Evolutionary conservation across 2,888 invertebrate genomes (phyloP).

Genomic region (Harmothoe impar): DNA sequence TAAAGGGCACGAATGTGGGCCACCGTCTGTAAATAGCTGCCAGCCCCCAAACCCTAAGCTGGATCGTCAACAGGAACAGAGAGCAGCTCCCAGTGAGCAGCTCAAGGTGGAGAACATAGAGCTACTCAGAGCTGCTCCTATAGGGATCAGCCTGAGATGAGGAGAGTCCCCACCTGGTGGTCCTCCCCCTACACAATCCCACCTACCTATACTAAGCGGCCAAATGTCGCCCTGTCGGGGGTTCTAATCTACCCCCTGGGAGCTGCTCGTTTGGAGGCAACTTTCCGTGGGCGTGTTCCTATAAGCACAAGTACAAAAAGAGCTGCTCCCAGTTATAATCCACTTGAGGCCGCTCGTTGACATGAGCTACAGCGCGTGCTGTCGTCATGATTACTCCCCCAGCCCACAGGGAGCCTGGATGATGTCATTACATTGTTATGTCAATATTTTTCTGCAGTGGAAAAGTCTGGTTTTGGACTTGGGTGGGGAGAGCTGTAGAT

Average conservation of each 20-base stretch:
- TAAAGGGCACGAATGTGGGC: too few relatives aligned
- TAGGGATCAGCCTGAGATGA: not conserved
- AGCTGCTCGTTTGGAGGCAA: not conserved
- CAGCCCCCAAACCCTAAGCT: too few relatives aligned
- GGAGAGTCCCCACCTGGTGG: not conserved
- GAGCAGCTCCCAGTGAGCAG: too few relatives aligned
- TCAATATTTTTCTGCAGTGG: slow-evolving; percentile 21
- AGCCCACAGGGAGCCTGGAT: not conserved
- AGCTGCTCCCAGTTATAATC: not conserved
- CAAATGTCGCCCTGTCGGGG: slow-evolving; percentile 4
- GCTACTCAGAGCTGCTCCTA: not conserved
- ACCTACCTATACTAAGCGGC: not conserved
- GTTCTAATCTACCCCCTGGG: slow-evolving; percentile 16
- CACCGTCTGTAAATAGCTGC: too few relatives aligned
- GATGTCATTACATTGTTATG: slow-evolving; percentile 45
- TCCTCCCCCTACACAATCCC: not conserved
- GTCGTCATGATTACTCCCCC: not conserved
- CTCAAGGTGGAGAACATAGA: too few relatives aligned
- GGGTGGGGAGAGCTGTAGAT: not conserved
- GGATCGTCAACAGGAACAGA: too few relatives aligned
- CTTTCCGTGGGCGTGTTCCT: not conserved
- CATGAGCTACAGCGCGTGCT: slow-evolving; percentile 15
- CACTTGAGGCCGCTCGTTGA: not conserved
- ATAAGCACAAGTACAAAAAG: not conserved
- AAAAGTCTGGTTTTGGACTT: slow-evolving; percentile 18